phyloP scores from a whole-genome alignment of 2,888 invertebrate species.

The Dyspetes luteomarginatus region DNA sequence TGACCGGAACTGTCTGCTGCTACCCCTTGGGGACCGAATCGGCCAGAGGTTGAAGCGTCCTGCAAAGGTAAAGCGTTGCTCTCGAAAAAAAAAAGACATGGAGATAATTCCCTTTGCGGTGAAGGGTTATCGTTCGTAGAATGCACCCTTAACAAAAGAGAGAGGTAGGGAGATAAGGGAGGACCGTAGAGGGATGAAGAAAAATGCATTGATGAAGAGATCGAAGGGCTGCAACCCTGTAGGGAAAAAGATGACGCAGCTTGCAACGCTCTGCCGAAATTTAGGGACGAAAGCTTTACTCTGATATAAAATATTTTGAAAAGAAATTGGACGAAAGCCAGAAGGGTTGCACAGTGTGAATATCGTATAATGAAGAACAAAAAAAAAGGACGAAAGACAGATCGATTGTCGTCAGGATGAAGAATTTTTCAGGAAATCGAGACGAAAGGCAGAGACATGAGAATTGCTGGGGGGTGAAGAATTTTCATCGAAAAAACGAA shows the following conservation, averaged over 20 bases:
- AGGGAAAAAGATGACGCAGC: neutral
- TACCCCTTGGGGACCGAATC: constrained; percentile 2
- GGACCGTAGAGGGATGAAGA: neutral
- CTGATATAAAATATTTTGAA: no score
- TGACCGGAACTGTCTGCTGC: constrained; percentile 62
- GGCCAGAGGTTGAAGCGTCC: constrained; percentile 46
- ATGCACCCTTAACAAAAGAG: constrained; percentile 4
- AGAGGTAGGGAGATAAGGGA: neutral
- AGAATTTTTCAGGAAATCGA: constrained; percentile 6
- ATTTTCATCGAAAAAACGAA: constrained; percentile 19
- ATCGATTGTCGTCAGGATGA: no score
- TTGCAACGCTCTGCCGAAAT: neutral
- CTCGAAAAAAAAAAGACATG: neutral
- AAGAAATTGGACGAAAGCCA: neutral
- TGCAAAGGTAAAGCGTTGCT: constrained; percentile 40
- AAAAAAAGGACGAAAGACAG: neutral
- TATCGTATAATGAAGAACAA: neutral
- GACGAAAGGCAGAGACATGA: neutral
- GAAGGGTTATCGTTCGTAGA: constrained; percentile 14
- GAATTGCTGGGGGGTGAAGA: neutral
- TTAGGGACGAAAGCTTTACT: no score
- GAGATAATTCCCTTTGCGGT: constrained; percentile 30
- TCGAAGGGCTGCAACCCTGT: constrained; percentile 45
- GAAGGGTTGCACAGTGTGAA: neutral
- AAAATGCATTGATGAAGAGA: constrained; percentile 9